These are phyloP conservation scores for Cryptus viduatorius DNA, from an alignment of 2,888 invertebrate genomes.

Conservation along the genomic window DNA sequence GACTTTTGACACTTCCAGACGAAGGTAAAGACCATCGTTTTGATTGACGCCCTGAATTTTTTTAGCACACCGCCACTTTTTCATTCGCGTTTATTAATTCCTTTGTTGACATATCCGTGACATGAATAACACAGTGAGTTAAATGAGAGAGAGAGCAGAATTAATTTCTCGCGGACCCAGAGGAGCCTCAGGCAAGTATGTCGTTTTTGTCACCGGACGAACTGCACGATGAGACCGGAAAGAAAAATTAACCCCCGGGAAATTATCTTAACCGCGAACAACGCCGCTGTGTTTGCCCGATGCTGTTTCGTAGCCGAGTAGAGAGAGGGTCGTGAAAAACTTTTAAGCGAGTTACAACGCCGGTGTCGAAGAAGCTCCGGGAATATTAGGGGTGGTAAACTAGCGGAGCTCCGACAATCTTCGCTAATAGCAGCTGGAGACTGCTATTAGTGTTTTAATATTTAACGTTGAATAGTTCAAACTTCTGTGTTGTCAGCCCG, in stretches of 20 bases:
- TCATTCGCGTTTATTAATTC: constrained; percentile 17
- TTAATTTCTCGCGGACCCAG: constrained; percentile 46
- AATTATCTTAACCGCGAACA: constrained; percentile 75
- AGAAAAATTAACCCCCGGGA: constrained; percentile 81
- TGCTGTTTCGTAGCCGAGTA: constrained; percentile 20
- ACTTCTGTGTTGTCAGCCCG: not conserved
- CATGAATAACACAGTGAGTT: constrained; percentile 15
- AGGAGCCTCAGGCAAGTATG: constrained; percentile 6
- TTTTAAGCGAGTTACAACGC: constrained; percentile 66
- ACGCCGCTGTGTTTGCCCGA: constrained; percentile 8
- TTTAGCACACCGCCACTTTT: not conserved
- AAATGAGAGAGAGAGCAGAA: constrained; percentile 15
- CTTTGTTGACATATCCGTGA: not conserved
- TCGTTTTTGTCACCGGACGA: constrained; percentile 29
- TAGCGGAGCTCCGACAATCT: constrained; percentile 17
- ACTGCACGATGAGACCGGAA: constrained; percentile 53
- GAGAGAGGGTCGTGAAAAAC: constrained; percentile 49
- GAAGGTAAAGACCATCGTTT: constrained; percentile 15
- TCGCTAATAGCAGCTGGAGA: not conserved
- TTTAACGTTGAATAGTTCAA: constrained; percentile 14
- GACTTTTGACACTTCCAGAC: not conserved
- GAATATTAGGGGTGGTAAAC: constrained; percentile 31
- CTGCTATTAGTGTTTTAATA: constrained; percentile 38
- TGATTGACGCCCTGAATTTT: constrained; percentile 33
- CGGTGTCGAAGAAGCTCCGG: constrained; percentile 56